Base-by-base conservation (phyloP, 2,888 invertebrate species). In the Oxystoma pomonae region DNA sequence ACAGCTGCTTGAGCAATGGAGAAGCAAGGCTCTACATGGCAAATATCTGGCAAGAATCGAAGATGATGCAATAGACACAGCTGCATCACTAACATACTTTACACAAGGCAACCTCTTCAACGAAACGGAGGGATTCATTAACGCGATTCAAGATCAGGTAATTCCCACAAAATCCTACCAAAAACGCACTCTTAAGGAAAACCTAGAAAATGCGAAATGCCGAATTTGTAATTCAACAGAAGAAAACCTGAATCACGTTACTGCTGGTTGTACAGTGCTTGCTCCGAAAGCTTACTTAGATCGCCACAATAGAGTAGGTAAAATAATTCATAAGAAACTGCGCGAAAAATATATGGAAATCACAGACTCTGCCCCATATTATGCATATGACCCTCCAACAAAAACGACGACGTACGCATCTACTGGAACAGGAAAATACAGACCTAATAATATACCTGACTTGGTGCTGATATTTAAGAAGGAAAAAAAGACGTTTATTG, bases 341-440 rank as follows among this genome's bases (percentile, higher is more conserved):
- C 12, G 35, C 12, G 35, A 35, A 35, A 35, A 35, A 35, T 12
- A 7, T 7, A 35, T 35, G 12, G 35, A 12, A 35, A 35, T 35
- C 5, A 35, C 35, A 35, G 35, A 35, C 3, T 3, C 35, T 3
- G 12, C 35, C 12, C 35, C 35, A 7, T 35, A 35, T 35, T 35
- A 53, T 19, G 53, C 53, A 19, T 53, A 53, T 19, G 53, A 53
- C 5, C 53, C 53, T n/a, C 16, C 53, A 19, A 7, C 53, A 19
- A 53, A 19, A 19, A 53, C n/a, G 53, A 53, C n/a, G 17, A 19
- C 19, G 16, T 16, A 7, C 16, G 53, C 3, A 16, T 53, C 7
- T 53, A 53, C 53, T 53, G 53, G 53, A 53, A 53, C 53, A 53
- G 53, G 53, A 53, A 53, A 53, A 53, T 53, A 16, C 53, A 53